Conservation (phyloP, 2,888 invertebrate genomes). For the Sphaerophoria rueppellii region DNA sequence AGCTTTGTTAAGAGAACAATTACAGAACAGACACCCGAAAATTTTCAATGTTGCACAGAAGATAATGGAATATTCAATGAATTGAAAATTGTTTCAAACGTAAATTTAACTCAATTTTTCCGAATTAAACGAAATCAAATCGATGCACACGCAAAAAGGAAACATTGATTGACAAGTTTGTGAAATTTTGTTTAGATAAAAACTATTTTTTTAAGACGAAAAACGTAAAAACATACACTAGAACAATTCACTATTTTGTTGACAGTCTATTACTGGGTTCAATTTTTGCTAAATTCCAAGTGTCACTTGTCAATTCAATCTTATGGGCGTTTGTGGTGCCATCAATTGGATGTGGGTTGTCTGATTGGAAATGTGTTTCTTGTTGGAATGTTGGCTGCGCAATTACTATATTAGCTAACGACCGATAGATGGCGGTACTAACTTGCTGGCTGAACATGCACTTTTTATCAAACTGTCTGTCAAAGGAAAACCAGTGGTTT, state of each 20-base stretch:
- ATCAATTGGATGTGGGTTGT: slow-evolving; percentile 13
- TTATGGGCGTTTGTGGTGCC: slow-evolving; percentile 39
- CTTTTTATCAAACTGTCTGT: too few relatives aligned
- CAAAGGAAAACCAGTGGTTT: too few relatives aligned
- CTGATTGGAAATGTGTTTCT: slow-evolving; percentile 6
- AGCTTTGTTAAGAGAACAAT: slow-evolving; percentile 14
- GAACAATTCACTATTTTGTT: slow-evolving; percentile 60
- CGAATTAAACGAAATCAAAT: not conserved
- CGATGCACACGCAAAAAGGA: not conserved
- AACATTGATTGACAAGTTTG: not conserved
- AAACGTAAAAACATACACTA: slow-evolving; percentile 51
- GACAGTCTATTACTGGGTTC: slow-evolving; percentile 61
- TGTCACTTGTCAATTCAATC: slow-evolving; percentile 57
- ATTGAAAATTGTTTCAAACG: slow-evolving; percentile 47
- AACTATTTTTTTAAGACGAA: slow-evolving; percentile 43
- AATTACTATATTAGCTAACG: not conserved
- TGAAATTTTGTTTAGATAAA: slow-evolving; percentile 10
- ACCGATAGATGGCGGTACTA: not conserved
- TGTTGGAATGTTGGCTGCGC: slow-evolving; percentile 42
- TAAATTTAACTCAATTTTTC: slow-evolving; percentile 19
- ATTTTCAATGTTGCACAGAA: slow-evolving; percentile 70
- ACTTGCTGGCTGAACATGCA: too few relatives aligned
- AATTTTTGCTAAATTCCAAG: slow-evolving; percentile 62
- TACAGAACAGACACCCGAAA: slow-evolving; percentile 69
- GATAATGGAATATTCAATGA: slow-evolving; percentile 60